Evolutionary conservation across 2,797 vertebrate species (phyloP), one percentile per base, ranked within the genome.

Genomic region (Peromyscus attwateri): DNA sequence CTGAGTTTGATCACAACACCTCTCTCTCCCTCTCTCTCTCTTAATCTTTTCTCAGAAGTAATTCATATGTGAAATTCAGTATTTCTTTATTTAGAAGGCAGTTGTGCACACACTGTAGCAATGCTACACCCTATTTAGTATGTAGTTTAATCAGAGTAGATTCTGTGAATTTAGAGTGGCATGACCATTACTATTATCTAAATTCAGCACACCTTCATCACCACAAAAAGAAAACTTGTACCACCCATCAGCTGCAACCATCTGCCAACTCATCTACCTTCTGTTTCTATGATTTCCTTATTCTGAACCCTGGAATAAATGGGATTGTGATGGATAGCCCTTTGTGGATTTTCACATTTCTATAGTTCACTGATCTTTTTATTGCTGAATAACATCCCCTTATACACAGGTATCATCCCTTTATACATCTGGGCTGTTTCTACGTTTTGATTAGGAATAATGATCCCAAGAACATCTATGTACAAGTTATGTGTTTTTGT

Each of bases 1-100:
- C 57, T 76, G n/a, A 27, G 21, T 89, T 57, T 55, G n/a, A 46
- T 17, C 29, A 19, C 17, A 43, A 40, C 4, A 37, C 64, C 57
- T 19, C 57, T 23, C 57, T 55, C n/a, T n/a, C n/a, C 64, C 57
- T 19, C 57, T 23, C 21, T 9, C 60, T 25, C 60, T 8, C 1
- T 70, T 10, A 46, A 85, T 80, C 60, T 88, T 84, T 60, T 64
- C 34, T 95, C 52, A 87, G 37, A 87, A 82, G 62, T 82, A 87
- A 91, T 46, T 95, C 31, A 70, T 2, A 77, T 14, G 49, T 13
- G 66, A 64, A 87, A 90, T 13, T 70, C 27, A 81, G 27, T 46
- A 62, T 14, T 85, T 55, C n/a, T 71, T 55, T 70, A 52, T 71
- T 71, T 71, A 73, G 83, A 49, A 49, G 19, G 64, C 43, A 23